Evolutionary conservation across 2,797 vertebrate species (phyloP).

Genomic region (Girardinus metallicus): DNA sequence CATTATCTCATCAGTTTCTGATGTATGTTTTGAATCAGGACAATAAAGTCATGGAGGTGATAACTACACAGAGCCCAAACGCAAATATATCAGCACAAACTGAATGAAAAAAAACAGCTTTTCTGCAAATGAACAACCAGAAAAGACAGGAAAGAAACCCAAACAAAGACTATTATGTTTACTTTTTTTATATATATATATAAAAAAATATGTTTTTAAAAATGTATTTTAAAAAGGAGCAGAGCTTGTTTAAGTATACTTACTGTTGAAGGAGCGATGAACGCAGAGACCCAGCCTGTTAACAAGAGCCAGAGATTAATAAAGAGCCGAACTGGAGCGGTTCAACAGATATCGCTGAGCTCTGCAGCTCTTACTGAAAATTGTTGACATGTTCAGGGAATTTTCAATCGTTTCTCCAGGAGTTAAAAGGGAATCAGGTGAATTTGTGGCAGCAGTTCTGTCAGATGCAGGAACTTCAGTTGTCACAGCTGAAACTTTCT

Average conservation of each 20-base stretch:
- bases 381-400: rapidly evolving
- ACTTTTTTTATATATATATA: not conserved
- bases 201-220: not conserved
- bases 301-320: not conserved
- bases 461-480: not conserved
- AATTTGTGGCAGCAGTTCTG: not conserved
- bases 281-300: slow-evolving; percentile 11
- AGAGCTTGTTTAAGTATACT: slow-evolving; percentile 7
- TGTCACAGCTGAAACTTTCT: not conserved
- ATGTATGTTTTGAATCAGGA: not conserved
- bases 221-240: not conserved
- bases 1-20: not conserved
- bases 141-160: not conserved
- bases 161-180: not conserved
- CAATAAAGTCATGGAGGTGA: not conserved
- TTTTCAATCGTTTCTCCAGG: slow-evolving; percentile 3
- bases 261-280: slow-evolving; percentile 22
- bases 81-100: not conserved
- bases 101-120: not conserved
- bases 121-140: not conserved
- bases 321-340: not conserved
- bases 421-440: not conserved
- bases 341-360: not conserved
- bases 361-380: slow-evolving; percentile 21
- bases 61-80: not conserved